phyloP scores from a whole-genome alignment of 2,113 vertebrate species.

The Hippocampus comes region DNA sequence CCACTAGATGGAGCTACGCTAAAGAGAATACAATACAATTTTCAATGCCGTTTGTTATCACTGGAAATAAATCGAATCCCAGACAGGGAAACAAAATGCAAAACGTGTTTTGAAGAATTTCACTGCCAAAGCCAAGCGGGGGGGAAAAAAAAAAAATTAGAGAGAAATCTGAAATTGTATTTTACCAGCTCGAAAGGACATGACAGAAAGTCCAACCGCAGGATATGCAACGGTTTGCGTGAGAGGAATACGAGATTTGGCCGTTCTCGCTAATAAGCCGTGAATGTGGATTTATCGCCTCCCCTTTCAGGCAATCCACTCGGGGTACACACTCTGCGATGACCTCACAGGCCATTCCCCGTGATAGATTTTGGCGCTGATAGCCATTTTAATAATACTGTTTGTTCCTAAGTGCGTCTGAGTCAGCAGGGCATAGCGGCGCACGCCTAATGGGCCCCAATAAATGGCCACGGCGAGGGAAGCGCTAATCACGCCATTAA shows the following conservation, averaged over 20 bases:
- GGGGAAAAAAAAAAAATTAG: not conserved
- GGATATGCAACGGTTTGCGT: not conserved
- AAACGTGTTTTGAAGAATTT: no score
- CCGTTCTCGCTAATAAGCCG: slow-evolving; percentile 16
- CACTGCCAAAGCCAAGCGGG: no score
- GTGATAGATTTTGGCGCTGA: slow-evolving; percentile 64
- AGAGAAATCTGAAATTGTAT: not conserved
- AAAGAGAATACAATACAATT: no score
- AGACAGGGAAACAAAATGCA: no score
- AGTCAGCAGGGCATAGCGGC: slow-evolving; percentile 68
- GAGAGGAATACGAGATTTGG: not conserved
- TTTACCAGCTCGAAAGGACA: not conserved
- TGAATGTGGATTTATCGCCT: slow-evolving; percentile 35
- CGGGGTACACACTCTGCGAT: slow-evolving; percentile 43
- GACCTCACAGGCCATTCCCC: slow-evolving; percentile 58
- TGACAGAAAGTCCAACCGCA: not conserved
- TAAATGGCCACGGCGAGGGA: slow-evolving; percentile 66
- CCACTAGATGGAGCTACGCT: no score
- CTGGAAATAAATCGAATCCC: no score
- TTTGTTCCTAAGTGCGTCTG: slow-evolving; percentile 70
- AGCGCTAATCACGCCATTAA: slow-evolving; percentile 71
- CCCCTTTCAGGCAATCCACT: slow-evolving; percentile 50
- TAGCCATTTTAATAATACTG: slow-evolving; percentile 68
- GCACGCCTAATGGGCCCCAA: slow-evolving; percentile 67
- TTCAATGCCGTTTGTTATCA: no score